A percentile compares a stretch with the other conserved stretches of the same genome.
Conservation (phyloP, 1,140 invertebrate genomes). For the Forficula auricularia region DNA sequence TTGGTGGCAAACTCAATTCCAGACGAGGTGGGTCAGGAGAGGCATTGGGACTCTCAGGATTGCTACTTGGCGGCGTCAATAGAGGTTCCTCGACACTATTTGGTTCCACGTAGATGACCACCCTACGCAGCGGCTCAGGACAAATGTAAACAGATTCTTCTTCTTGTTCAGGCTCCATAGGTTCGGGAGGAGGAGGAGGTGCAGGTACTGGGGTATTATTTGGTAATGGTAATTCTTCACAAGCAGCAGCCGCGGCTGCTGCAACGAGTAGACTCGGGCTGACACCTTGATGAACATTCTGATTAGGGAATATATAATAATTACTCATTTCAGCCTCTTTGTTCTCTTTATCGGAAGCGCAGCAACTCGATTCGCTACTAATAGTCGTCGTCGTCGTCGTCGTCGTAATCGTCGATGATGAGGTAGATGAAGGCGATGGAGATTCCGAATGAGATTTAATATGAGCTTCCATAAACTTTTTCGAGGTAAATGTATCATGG, state of each 20-base stretch:
- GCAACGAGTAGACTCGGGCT: slow-evolving; percentile 32
- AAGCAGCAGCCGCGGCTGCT: slow-evolving; percentile 22
- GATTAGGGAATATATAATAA: not conserved
- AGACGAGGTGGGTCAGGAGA: slow-evolving; percentile 40
- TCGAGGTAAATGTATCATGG: slow-evolving; percentile 71
- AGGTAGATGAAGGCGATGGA: slow-evolving; percentile 21
- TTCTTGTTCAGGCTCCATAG: slow-evolving; percentile 9
- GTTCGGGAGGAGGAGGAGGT: not conserved
- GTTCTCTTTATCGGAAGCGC: slow-evolving; percentile 30
- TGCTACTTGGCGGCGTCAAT: slow-evolving; percentile 45
- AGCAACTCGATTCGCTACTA: slow-evolving; percentile 18
- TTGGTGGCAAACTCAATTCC: slow-evolving; percentile 47
- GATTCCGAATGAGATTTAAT: slow-evolving; percentile 71
- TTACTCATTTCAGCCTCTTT: slow-evolving; percentile 14
- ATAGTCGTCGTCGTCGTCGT: slow-evolving; percentile 20
- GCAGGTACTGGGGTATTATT: not conserved
- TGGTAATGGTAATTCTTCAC: slow-evolving; percentile 28
- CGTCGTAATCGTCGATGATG: slow-evolving; percentile 23
- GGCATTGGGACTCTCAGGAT: slow-evolving; percentile 24
- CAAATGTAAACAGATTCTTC: slow-evolving; percentile 17
- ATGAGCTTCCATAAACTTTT: slow-evolving; percentile 74
- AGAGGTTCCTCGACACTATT: slow-evolving; percentile 23
- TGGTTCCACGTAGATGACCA: slow-evolving; percentile 11
- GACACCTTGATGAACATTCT: slow-evolving; percentile 12
- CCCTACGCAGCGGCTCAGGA: slow-evolving; percentile 10